Evolutionary conservation across 2,113 vertebrate genomes (phyloP), one percentile per base, ranked within the genome.

Genomic region (Triplophysa rosa): DNA sequence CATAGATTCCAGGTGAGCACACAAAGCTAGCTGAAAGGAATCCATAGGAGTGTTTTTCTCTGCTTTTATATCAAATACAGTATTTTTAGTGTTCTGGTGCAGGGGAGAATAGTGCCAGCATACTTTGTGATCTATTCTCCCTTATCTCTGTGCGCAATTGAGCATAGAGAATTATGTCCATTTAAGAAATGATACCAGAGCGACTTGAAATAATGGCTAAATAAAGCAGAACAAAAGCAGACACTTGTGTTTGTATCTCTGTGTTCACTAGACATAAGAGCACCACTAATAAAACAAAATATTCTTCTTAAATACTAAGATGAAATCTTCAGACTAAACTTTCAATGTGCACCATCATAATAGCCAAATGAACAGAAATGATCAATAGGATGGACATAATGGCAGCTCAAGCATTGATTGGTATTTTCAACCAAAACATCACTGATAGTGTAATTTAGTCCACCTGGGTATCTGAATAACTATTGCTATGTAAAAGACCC

Each of bases 31-130:
- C n/a, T 11, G 29, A 71, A 63, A 77, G 7, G 58, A 37, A 37
- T 45, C 58, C 24, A 19, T 47, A 67, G 33, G 13, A 75, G 68
- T 74, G 81, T 83, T 77, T 73, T 69, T 83, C 17, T 78, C 23
- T 40, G 54, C 8, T 64, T 80, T 71, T 70, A 7, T 73, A 70
- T 74, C 58, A 33, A 61, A 58, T 29, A 23, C 12, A 56, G 65
- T 65, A 69, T 64, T 75, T 56, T 74, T 83, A 83, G 81, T 83
- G 81, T 83, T 79, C 45, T 75, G 64, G 49, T 75, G 54, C 54
- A 67, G 47, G 66, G 33, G 58, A 19, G 29, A 72, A 67, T 59
- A 69, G 59, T 62, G 68, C 8, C n/a, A 11, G 2, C 13, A 67
- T 64, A 67, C 17, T 52, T 71, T 67, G 21, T 16, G 3, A 59